Percentiles rank a stretch among this genome's conserved stretches.
Conservation (phyloP, 2,888 invertebrate species). For the Andrena hattorfiana region DNA sequence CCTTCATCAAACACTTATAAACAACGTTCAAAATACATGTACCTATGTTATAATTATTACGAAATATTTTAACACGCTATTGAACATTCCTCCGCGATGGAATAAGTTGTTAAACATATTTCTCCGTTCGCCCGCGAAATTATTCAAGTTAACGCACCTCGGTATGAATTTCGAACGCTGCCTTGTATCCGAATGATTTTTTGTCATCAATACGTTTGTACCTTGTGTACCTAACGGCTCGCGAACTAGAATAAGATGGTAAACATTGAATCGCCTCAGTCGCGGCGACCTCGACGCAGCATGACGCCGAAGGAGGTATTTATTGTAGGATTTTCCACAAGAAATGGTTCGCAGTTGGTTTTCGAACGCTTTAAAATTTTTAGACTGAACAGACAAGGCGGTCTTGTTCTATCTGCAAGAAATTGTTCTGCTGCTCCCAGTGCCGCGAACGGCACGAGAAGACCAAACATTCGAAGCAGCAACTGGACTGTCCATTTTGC, state of each 20-base stretch:
- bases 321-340: constrained; percentile 25
- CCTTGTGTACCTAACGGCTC: background rate
- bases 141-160: background rate
- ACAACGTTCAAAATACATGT: no score
- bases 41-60: no score
- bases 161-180: background rate
- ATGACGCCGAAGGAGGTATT: constrained; percentile 58
- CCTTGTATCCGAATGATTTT: background rate
- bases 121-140: background rate
- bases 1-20: no score
- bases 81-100: no score
- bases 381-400: constrained; percentile 67
- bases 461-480: constrained; percentile 73
- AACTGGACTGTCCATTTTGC: constrained; percentile 77
- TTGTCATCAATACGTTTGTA: background rate
- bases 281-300: constrained; percentile 33
- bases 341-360: background rate
- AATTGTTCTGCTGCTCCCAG: constrained; percentile 78
- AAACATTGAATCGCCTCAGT: constrained; percentile 56
- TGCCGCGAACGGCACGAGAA: constrained; percentile 77
- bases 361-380: constrained; percentile 8
- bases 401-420: constrained; percentile 75
- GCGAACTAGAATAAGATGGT: constrained; percentile 30
- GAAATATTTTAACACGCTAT: no score
- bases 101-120: no score